Evolutionary conservation across 2,797 vertebrate species (phyloP).

Genomic region (Oceanodroma leucorhoa): DNA sequence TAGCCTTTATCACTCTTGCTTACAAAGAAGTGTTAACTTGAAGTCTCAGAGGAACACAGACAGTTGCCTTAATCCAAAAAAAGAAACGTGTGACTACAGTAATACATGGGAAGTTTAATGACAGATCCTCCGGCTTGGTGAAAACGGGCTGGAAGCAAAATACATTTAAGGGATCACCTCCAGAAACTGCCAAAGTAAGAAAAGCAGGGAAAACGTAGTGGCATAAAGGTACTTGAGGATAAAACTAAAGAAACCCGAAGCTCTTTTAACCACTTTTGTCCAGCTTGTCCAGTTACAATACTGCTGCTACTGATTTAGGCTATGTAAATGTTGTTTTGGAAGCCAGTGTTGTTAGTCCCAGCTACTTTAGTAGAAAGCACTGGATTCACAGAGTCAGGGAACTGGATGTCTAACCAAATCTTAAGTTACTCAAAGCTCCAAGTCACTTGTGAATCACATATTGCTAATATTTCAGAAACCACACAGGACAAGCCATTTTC

Average conservation of each 20-base stretch:
- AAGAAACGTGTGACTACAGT: neutral
- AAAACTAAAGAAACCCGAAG: neutral
- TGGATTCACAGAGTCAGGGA: neutral
- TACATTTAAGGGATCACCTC: neutral
- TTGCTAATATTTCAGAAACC: neutral
- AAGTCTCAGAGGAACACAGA: neutral
- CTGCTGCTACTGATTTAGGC: neutral
- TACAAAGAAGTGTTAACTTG: neutral
- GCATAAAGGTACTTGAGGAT: neutral
- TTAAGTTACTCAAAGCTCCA: neutral
- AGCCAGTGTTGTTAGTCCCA: neutral
- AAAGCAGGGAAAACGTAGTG: neutral
- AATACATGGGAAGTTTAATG: neutral
- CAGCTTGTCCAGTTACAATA: neutral
- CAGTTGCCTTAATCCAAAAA: neutral
- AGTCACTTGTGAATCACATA: neutral
- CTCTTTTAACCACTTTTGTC: neutral
- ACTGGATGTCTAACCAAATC: neutral
- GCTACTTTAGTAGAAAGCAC: neutral
- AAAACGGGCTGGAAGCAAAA: neutral
- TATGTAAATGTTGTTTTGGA: neutral
- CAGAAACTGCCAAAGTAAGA: neutral
- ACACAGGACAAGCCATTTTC: neutral
- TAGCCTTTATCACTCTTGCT: neutral
- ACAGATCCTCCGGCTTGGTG: neutral